Base-by-base conservation (phyloP, 2,888 invertebrate genomes). In the Leptinotarsa haldemani region DNA sequence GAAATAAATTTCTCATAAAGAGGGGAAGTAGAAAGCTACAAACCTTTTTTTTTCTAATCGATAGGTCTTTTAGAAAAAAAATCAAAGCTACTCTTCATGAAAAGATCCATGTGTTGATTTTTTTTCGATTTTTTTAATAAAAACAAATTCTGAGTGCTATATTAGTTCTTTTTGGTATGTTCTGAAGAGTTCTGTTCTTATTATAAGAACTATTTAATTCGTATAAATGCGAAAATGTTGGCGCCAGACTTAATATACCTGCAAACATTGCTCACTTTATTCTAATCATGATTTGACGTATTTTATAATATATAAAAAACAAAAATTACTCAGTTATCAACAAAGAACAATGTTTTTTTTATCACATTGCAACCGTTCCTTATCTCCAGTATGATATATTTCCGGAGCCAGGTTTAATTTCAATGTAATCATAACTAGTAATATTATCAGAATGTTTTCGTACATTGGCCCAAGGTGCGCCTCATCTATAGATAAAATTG, bases 361-460 rank as follows among this genome's bases (percentile, higher is more conserved):
- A 61, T 56, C 56, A 22, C 56, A 40, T 61, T 61, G 61, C 61
- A 61, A 40, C 30, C 18, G 61, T 61, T 61, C 16, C 13, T 56
- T 56, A 56, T 56, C 56, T 56, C 13, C 2, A n/a, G 30, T 66
- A 16, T 66, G 22, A 48, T 48, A 65, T 65, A 66, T 66, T 66
- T 66, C 66, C 66, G 66, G 66, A 66, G 66, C 48, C 48, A 48
- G 52, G n/a, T 66, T 50, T 25, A 52, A 52, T 66, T 66, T 50
- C 52, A 20, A 20, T 65, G 22, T 64, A 64, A 46, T 48, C 20
- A 47, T 16, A 18, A 3, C 47, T 7, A 18, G 20, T 0, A 18
- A n/a, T 65, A 47, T 65, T 65, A 22, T 65, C 40, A 16, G 15
- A 56, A 56, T 22, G 56, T 56, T 30, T 61, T n/a, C 40, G 16